Conservation (phyloP, 2,797 vertebrate genomes). For the Galago senegalensis region DNA sequence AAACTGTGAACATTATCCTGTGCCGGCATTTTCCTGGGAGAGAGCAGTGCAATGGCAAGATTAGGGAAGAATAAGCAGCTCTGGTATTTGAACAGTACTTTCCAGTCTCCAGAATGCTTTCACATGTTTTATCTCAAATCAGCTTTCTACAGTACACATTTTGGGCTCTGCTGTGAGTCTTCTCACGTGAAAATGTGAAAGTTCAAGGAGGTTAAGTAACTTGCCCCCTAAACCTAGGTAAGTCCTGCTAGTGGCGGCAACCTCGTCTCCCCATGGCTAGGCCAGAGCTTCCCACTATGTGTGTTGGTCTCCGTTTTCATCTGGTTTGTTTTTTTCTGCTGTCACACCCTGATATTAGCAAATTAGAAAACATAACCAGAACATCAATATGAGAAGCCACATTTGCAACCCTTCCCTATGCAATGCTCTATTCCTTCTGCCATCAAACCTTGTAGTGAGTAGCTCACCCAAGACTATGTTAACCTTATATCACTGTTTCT, state of each 20-base stretch:
- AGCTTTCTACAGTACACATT: not conserved
- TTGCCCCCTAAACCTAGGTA: not conserved
- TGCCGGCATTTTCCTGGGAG: conserved; percentile 64
- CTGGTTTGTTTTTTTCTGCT: conserved; percentile 64
- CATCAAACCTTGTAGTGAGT: not conserved
- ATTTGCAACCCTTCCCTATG: not conserved
- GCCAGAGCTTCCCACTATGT: not conserved
- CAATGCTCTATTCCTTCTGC: not conserved
- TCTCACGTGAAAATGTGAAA: not conserved
- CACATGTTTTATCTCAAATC: conserved; percentile 59
- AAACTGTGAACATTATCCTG: conserved; percentile 36
- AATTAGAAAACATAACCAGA: conserved; percentile 64
- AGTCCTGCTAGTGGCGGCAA: not conserved
- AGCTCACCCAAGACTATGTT: not conserved
- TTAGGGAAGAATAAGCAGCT: conserved; percentile 71
- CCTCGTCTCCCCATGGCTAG: not conserved
- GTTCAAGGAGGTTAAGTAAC: not conserved
- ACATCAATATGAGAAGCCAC: conserved; percentile 45
- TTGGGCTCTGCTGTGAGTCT: not conserved
- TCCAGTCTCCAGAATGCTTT: conserved; percentile 51
- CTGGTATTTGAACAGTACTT: conserved; percentile 28
- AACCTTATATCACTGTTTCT: not conserved
- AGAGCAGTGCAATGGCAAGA: conserved; percentile 54
- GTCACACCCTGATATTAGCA: not conserved
- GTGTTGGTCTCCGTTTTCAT: conserved; percentile 53